A percentile compares a stretch with the other conserved stretches of the same genome.
These are phyloP conservation scores for Chelonoidis abingdonii DNA, from an alignment of 2,113 vertebrate genomes.

Conservation along the genomic window DNA sequence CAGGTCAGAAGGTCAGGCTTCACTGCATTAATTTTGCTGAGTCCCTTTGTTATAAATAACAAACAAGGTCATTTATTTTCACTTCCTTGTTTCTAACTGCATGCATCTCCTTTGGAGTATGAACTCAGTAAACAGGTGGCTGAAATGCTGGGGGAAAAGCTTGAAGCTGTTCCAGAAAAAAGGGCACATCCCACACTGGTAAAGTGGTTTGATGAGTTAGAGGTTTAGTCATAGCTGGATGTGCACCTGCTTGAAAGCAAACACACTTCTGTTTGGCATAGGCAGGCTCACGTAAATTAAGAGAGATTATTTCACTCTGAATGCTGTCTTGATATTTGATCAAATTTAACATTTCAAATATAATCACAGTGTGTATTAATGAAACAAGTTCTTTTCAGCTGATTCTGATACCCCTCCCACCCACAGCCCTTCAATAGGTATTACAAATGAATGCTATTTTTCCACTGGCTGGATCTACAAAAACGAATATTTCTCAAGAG, in stretches of 20 bases:
- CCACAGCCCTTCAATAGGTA: constrained; percentile 1
- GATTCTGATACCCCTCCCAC: constrained; percentile 32
- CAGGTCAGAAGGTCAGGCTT: constrained; percentile 82
- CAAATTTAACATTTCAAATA: constrained; percentile 72
- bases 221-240: constrained; percentile 78
- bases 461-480: constrained; percentile 51
- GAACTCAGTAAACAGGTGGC: constrained; percentile 85
- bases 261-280: constrained; percentile 69
- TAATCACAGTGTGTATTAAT: constrained; percentile 54
- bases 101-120: constrained; percentile 79
- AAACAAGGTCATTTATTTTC: constrained; percentile 87
- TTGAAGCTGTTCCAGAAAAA: constrained; percentile 76
- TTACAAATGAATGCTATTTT: constrained; percentile 67
- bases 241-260: constrained; percentile 81
- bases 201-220: constrained; percentile 78
- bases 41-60: constrained; percentile 85
- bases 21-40: constrained; percentile 82
- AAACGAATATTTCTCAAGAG: constrained; percentile 43
- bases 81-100: constrained; percentile 84
- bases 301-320: constrained; percentile 70
- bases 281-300: constrained; percentile 75
- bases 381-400: constrained; percentile 58
- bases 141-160: constrained; percentile 76
- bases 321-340: constrained; percentile 72
- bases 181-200: constrained; percentile 76